phyloP scores from a whole-genome alignment of 2,888 invertebrate genomes.

The Sinopyrophorus schimmeli region DNA sequence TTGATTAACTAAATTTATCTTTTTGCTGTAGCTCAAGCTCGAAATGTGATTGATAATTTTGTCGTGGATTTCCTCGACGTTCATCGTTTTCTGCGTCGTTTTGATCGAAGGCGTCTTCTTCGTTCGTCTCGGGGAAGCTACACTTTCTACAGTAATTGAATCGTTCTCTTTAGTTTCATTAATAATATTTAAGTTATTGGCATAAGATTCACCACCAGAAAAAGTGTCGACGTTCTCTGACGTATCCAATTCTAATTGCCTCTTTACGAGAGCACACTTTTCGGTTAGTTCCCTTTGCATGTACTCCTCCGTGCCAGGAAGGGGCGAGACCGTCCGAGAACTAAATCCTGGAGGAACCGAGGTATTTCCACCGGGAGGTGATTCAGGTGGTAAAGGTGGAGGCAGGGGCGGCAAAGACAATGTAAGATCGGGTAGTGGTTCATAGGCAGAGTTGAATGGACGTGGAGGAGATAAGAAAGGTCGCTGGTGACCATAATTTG shows the following conservation, averaged over 20 bases:
- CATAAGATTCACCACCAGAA: conserved; percentile 8
- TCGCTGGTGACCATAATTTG: neutral
- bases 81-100: conserved; percentile 3
- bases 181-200: neutral
- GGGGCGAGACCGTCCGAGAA: conserved; percentile 41
- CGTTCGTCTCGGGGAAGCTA: conserved; percentile 6
- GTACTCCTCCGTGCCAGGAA: conserved; percentile 50
- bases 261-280: conserved; percentile 49
- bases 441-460: neutral
- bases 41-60: conserved; percentile 50
- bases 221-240: neutral
- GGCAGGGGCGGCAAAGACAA: no score
- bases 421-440: neutral
- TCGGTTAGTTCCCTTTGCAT: conserved; percentile 48
- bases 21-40: conserved; percentile 48
- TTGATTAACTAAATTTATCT: conserved; percentile 49
- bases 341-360: no score
- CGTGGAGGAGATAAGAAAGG: neutral
- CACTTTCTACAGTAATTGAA: conserved; percentile 3
- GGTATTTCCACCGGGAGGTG: neutral
- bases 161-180: neutral
- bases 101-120: conserved; percentile 4
- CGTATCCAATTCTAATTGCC: conserved; percentile 36
- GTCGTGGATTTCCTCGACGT: conserved; percentile 44
- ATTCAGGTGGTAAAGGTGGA: neutral